A percentile compares a stretch with the other conserved stretches of the same genome.
These are phyloP conservation scores for Palythoa grandiflora DNA, from an alignment of 92 coral and sea anemone genomes.

Conservation along the genomic window DNA sequence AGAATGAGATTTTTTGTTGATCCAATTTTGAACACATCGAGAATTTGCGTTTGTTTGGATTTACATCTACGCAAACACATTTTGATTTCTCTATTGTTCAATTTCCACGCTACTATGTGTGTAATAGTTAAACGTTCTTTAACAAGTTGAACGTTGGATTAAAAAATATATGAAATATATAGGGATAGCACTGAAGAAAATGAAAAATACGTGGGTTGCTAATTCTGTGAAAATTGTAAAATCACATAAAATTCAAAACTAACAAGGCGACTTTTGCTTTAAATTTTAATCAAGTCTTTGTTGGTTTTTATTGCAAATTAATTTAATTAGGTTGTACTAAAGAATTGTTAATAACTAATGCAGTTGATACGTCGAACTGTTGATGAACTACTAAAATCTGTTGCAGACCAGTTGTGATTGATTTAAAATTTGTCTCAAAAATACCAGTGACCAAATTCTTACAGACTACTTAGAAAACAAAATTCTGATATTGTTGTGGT, in stretches of 20 bases:
- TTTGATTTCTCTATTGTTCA: neutral
- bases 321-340: constrained; percentile 48
- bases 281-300: constrained; percentile 45
- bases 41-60: neutral
- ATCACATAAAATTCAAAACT: constrained; percentile 12
- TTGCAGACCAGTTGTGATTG: neutral
- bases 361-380: constrained; percentile 40
- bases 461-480: neutral
- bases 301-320: constrained; percentile 48
- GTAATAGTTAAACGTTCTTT: neutral
- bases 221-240: constrained; percentile 10
- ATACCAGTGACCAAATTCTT: neutral
- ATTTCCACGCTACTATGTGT: neutral
- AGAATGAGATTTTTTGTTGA: neutral
- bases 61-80: neutral
- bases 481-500: neutral
- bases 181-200: neutral
- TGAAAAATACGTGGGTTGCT: constrained; percentile 33
- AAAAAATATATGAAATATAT: constrained; percentile 10
- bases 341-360: constrained; percentile 50
- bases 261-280: constrained; percentile 22
- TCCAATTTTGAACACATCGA: neutral
- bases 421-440: neutral
- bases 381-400: constrained; percentile 11
- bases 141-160: constrained; percentile 10